These are phyloP conservation scores for Eristalis intricaria DNA, from an alignment of 2,888 invertebrate species.

Conservation along the genomic window DNA sequence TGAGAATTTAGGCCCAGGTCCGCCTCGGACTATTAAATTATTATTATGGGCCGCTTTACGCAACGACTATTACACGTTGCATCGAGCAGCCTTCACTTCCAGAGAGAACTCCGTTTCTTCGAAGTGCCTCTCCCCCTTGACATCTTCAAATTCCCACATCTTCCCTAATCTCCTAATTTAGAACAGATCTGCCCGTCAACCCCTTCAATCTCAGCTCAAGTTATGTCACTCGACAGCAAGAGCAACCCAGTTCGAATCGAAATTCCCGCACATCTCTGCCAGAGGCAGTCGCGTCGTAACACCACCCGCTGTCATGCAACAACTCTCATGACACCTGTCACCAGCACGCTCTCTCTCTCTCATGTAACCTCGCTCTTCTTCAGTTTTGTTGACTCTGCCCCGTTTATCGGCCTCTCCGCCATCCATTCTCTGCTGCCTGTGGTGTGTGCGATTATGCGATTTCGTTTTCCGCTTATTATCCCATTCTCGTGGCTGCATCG, in stretches of 20 bases:
- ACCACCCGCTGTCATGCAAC: background rate
- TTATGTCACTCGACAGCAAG: too few relatives aligned
- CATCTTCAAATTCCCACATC: too few relatives aligned
- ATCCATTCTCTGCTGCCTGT: conserved; percentile 26
- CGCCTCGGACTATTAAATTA: too few relatives aligned
- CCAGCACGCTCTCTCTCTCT: background rate
- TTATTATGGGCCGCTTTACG: too few relatives aligned
- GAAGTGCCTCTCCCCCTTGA: too few relatives aligned
- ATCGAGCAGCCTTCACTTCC: too few relatives aligned
- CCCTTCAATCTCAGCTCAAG: too few relatives aligned
- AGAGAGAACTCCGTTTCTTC: too few relatives aligned
- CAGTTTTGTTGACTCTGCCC: conserved; percentile 51
- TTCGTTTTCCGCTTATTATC: conserved; percentile 66
- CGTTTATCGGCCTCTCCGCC: conserved; percentile 32
- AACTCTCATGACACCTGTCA: conserved; percentile 25
- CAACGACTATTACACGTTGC: too few relatives aligned
- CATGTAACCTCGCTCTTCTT: conserved; percentile 22
- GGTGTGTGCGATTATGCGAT: conserved; percentile 47
- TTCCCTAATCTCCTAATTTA: too few relatives aligned
- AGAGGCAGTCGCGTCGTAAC: background rate
- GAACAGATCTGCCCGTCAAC: too few relatives aligned
- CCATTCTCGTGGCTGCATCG: conserved; percentile 44
- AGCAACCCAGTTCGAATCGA: background rate
- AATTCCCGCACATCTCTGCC: background rate
- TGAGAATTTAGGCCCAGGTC: too few relatives aligned